A percentile compares a stretch with the other conserved stretches of the same genome.
Evolutionary conservation across 2,888 invertebrate genomes (phyloP).

Genomic region (Oxyteleia sp.): DNA sequence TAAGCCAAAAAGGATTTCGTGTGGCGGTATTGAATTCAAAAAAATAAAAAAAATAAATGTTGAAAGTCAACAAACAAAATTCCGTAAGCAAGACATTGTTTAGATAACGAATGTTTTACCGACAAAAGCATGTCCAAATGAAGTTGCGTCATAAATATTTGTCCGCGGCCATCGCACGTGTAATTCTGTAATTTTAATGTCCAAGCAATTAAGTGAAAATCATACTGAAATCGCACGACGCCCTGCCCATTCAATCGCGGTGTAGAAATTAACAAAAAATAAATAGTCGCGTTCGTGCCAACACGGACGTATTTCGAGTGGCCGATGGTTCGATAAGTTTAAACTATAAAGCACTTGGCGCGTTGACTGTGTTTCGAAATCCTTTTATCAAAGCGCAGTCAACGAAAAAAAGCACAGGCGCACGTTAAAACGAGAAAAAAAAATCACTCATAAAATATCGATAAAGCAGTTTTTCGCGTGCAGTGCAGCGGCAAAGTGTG

Average conservation of each 20-base stretch:
- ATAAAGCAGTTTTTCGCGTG: constrained; percentile 12
- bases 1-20: too few relatives aligned
- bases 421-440: constrained; percentile 8
- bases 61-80: too few relatives aligned
- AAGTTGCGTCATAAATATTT: constrained; percentile 24
- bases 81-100: too few relatives aligned
- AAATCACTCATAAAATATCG: constrained; percentile 30
- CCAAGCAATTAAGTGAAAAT: constrained; percentile 14
- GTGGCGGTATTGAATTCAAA: too few relatives aligned
- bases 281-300: constrained; percentile 5
- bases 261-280: constrained; percentile 10
- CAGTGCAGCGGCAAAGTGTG: background rate
- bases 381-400: constrained; percentile 28
- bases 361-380: constrained; percentile 18
- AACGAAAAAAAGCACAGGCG: constrained; percentile 6
- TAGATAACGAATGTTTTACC: constrained; percentile 12
- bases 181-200: constrained; percentile 11
- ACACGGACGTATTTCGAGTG: constrained; percentile 15
- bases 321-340: constrained; percentile 12
- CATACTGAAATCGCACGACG: background rate
- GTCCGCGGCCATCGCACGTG: background rate
- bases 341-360: constrained; percentile 14
- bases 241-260: background rate
- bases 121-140: background rate
- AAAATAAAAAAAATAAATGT: too few relatives aligned